Conservation (phyloP, 1,140 invertebrate genomes). For the Drosophila pallidifrons region DNA sequence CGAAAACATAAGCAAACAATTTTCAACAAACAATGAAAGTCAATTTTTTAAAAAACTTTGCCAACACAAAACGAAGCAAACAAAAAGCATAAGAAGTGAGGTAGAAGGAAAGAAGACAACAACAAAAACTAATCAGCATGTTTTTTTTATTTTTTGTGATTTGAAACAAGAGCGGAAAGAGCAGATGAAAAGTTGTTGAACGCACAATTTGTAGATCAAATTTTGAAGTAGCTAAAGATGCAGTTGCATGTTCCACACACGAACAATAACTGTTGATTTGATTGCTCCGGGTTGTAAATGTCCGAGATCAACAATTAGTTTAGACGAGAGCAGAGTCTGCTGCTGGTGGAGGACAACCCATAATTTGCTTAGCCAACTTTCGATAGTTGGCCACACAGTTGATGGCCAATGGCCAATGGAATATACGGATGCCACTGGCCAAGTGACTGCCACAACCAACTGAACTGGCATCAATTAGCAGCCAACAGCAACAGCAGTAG, state of each 20-base stretch:
- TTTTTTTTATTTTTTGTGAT: constrained; percentile 18
- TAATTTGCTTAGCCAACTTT: constrained; percentile 45
- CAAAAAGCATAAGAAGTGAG: background rate
- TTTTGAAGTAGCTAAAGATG: background rate
- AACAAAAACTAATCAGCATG: constrained; percentile 36
- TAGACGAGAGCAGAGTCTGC: background rate
- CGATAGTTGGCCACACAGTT: constrained; percentile 26
- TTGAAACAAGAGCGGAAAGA: background rate
- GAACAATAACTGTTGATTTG: constrained; percentile 9
- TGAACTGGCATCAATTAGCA: constrained; percentile 17
- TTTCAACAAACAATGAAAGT: constrained; percentile 53
- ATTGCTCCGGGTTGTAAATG: constrained; percentile 5
- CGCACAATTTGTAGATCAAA: background rate
- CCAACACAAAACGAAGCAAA: background rate
- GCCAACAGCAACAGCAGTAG: constrained; percentile 5
- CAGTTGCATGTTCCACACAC: constrained; percentile 12
- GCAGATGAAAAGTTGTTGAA: background rate
- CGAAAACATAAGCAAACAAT: constrained; percentile 45
- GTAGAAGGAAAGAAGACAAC: background rate
- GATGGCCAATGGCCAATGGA: background rate
- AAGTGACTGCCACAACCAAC: background rate
- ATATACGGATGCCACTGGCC: constrained; percentile 4
- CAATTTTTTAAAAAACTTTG: constrained; percentile 44
- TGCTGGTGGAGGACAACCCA: constrained; percentile 11
- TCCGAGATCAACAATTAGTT: constrained; percentile 20